Base-by-base conservation (phyloP, 2,888 invertebrate genomes). In the Venusia cambrica region DNA sequence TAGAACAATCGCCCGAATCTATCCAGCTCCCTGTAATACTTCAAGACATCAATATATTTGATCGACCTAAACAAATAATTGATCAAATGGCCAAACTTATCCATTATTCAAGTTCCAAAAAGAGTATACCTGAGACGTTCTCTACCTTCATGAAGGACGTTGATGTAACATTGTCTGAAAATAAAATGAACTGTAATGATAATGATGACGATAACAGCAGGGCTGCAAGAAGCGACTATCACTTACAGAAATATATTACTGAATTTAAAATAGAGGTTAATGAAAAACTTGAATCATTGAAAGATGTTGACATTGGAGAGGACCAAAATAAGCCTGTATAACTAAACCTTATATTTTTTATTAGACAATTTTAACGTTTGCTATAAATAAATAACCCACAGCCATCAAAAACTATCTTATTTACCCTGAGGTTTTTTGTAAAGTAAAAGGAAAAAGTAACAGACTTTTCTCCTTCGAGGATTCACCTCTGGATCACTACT, bases 141-240 rank as follows among this genome's bases (percentile, higher is more conserved):
- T 27, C 46, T 2, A 30, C n/a, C 45, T 7, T 42, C 53, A 4
- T 37, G 39, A 12, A 47, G 25, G 2, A 39, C n/a, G n/a, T n/a
- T n/a, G n/a, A n/a, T n/a, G n/a, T n/a, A n/a, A n/a, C n/a, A n/a
- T n/a, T n/a, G n/a, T n/a, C n/a, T n/a, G n/a, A n/a, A n/a, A n/a
- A n/a, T n/a, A n/a, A n/a, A n/a, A n/a, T n/a, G n/a, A 30, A 19
- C 13, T n/a, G 13, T 6, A n/a, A 33, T 5, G 26, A 39, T 7
- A 40, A 38, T 1, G 11, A 29, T n/a, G 5, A 17, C 7, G 10
- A 5, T 29, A n/a, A 36, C n/a, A 26, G 17, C 4, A 21, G 18
- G 4, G 29, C 30, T 18, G 19, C 13, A 20, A 9, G 12, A 35
- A 11, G 25, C 8, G 38, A 45, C n/a, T 15, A 19, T 6, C 20